Conservation (phyloP, 2,888 invertebrate genomes). For the Eupithecia pulchellata region DNA sequence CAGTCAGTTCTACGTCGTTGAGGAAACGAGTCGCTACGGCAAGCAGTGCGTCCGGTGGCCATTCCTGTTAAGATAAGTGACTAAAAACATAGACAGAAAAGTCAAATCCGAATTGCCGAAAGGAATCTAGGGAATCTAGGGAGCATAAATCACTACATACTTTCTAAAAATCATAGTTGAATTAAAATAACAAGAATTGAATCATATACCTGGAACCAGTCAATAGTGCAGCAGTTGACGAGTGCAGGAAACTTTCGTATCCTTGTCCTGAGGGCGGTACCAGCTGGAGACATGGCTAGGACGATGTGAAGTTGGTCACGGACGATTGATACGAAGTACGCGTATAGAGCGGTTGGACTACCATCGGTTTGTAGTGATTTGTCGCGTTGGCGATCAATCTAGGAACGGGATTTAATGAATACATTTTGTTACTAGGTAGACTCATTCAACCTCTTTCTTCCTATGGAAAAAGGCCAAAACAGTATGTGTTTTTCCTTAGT, state of each 20-base stretch:
- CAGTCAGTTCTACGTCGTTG: conserved; percentile 91
- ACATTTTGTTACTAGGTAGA: not conserved
- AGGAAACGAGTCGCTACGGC: conserved; percentile 95
- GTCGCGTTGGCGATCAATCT: conserved; percentile 94
- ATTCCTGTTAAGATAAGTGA: conserved; percentile 84
- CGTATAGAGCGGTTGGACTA: conserved; percentile 94
- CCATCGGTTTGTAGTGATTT: conserved; percentile 96
- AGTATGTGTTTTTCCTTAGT: too few species aligned
- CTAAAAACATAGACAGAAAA: not conserved
- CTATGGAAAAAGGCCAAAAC: too few species aligned
- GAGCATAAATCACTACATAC: not conserved
- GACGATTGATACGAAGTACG: conserved; percentile 94
- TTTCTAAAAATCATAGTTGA: not conserved
- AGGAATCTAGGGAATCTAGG: too few species aligned
- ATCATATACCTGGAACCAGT: conserved; percentile 95
- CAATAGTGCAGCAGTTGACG: conserved; percentile 97
- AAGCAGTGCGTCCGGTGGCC: conserved; percentile 96
- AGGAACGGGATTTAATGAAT: not conserved
- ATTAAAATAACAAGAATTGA: not conserved
- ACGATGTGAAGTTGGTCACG: conserved; percentile 96
- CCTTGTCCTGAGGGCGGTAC: conserved; percentile 92
- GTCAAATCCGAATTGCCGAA: not conserved
- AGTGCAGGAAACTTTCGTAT: conserved; percentile 96
- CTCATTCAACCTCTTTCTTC: not conserved
- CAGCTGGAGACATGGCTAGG: conserved; percentile 95